Evolutionary conservation across 35 echinoderm and acorn worm genomes (phyloP).

Genomic region (Stichopus chloronotus): DNA sequence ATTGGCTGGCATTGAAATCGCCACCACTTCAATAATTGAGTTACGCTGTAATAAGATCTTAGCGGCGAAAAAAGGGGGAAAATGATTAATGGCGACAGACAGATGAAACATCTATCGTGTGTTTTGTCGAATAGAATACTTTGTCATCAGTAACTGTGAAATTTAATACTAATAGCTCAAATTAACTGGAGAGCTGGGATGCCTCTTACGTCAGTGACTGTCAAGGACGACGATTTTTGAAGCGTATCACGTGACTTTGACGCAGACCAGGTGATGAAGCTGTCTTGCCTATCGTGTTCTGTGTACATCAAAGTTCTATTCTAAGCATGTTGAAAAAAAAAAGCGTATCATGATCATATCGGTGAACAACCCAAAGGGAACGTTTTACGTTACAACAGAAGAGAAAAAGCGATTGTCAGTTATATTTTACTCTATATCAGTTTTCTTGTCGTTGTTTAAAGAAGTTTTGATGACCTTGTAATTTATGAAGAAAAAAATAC

Average conservation of each 20-base stretch:
- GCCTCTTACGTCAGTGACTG: neutral
- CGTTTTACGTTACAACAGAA: neutral
- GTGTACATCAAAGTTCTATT: no score
- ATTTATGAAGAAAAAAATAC: neutral
- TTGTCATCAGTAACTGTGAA: neutral
- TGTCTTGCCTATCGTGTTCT: neutral
- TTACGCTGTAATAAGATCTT: constrained; percentile 13
- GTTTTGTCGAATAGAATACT: neutral
- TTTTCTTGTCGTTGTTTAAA: neutral
- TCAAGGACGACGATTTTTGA: no score
- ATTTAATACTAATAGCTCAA: constrained; percentile 46
- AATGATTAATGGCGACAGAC: neutral
- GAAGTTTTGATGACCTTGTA: neutral
- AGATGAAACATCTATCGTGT: neutral
- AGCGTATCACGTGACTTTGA: constrained; percentile 30
- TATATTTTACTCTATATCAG: neutral
- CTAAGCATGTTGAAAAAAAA: no score
- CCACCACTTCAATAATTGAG: neutral
- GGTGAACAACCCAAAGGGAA: constrained; percentile 13
- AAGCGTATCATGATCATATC: neutral
- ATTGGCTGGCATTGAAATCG: neutral
- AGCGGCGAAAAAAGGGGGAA: neutral
- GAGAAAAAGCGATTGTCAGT: neutral
- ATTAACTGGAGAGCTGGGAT: neutral
- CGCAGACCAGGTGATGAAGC: neutral